Evolutionary conservation across 2,888 invertebrate species (phyloP).

Genomic region (Kuschelorhynchus macadamiae): DNA sequence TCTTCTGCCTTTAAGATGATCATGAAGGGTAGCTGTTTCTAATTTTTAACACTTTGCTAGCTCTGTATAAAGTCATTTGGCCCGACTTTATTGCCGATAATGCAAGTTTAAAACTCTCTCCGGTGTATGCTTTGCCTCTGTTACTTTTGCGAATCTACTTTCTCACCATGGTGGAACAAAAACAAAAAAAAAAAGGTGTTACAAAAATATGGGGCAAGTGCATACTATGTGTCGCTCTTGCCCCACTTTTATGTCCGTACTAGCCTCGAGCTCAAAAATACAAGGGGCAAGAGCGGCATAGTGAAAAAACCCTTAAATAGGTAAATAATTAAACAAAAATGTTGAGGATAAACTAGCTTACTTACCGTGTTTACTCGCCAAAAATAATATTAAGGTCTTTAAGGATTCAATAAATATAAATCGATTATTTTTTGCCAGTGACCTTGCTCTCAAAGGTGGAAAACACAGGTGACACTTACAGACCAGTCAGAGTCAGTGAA

Average conservation of each 20-base stretch:
- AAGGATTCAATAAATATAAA: too few species aligned
- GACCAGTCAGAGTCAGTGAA: too few species aligned
- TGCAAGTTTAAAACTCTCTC: neutral
- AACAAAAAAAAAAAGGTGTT: neutral
- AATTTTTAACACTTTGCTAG: too few species aligned
- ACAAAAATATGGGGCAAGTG: neutral
- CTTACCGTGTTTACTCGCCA: neutral
- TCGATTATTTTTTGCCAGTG: too few species aligned
- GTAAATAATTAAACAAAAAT: neutral
- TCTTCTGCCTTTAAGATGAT: conserved; percentile 9
- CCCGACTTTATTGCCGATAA: neutral
- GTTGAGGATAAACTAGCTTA: neutral
- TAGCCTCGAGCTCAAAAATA: neutral
- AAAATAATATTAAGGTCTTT: neutral
- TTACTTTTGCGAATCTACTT: conserved; percentile 19
- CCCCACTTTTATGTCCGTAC: neutral
- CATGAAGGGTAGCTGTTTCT: neutral
- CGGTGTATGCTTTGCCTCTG: neutral
- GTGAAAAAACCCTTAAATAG: neutral
- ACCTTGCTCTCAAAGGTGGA: too few species aligned
- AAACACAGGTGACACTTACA: too few species aligned
- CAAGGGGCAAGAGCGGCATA: conserved; percentile 12
- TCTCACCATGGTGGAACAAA: neutral
- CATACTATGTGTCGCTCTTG: neutral
- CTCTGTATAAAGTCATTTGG: too few species aligned